These are phyloP conservation scores for Bombus soroeensis DNA, from an alignment of 1,140 invertebrate species.

Conservation along the genomic window DNA sequence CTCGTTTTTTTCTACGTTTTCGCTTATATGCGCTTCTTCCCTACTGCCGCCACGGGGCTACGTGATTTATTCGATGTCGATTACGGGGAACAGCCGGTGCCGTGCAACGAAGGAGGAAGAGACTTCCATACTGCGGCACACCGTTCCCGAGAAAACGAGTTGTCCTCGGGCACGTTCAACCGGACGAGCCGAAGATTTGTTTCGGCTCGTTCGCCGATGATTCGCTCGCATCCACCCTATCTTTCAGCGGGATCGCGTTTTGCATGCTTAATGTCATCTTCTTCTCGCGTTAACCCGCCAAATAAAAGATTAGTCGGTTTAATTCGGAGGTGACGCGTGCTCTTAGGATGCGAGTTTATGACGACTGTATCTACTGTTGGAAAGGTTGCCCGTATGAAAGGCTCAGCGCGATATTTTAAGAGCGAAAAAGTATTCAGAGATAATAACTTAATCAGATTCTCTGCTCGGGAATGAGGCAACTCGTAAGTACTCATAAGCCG, in stretches of 20 bases:
- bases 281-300: not conserved
- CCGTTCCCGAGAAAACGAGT: constrained; percentile 50
- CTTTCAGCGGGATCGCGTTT: not conserved
- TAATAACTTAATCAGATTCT: constrained; percentile 28
- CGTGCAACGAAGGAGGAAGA: too few relatives aligned
- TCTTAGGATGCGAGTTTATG: not conserved
- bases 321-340: not conserved
- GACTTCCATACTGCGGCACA: not conserved
- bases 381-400: not conserved
- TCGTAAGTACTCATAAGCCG: constrained; percentile 9
- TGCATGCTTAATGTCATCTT: not conserved
- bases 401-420: not conserved
- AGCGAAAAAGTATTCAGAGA: not conserved
- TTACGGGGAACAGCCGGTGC: constrained; percentile 6
- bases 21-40: not conserved
- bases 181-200: constrained; percentile 49
- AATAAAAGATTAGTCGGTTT: not conserved
- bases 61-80: constrained; percentile 65
- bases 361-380: not conserved
- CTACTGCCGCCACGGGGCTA: constrained; percentile 1
- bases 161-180: constrained; percentile 37
- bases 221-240: not conserved
- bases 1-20: constrained; percentile 22
- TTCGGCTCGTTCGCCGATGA: constrained; percentile 56
- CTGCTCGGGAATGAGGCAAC: not conserved